Base-by-base conservation (phyloP, 2,113 vertebrate genomes). In the Cavia porcellus region DNA sequence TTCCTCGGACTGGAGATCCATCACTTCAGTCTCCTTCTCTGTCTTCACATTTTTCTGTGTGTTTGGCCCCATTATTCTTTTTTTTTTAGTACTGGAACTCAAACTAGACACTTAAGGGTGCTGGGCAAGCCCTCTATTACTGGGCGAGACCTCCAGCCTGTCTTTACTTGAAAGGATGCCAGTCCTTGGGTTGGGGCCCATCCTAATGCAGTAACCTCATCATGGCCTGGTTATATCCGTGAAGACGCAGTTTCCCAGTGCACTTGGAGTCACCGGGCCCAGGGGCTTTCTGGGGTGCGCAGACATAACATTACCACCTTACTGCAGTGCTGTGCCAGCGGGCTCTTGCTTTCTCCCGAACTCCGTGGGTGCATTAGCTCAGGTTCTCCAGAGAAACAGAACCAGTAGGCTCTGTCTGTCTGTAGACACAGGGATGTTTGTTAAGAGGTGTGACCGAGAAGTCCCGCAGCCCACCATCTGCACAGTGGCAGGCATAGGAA, bases 221-320 rank as follows among this genome's bases (percentile, higher is more conserved):
- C 45, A 83, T 83, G 77, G 24, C 25, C 42, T 47, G 28, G 50
- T 82, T 83, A 52, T 28, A 45, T 90, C 59, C 52, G 9, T 42
- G 93, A 61, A 84, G 59, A 90, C 28, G 19, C 66, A 64, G 47
- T 72, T 94, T 88, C 61, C 57, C 88, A 62, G 81, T 42, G 68
- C 45, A 35, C 12, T 45, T 74, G 11, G 13, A 86, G 66, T 93
- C 50, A 87, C 24, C 79, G 64, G 32, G 11, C 32, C 61, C 30
- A 59, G 35, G 3, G 42, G 32, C 68, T 77, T 68, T 62, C 82
- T 30, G 30, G 30, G 47, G 5, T 45, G 61, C 75, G 59, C 86
- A 90, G 61, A 32, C 19, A 28, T 19, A 17, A 50, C 68, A 59
- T 30, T 35, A 50, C 35, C 52, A 81, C 72, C 50, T 92, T 59